Percentiles rank a stretch among this genome's conserved stretches.
Evolutionary conservation across 2,888 invertebrate genomes (phyloP).

Genomic region (Lucinisca nassula): DNA sequence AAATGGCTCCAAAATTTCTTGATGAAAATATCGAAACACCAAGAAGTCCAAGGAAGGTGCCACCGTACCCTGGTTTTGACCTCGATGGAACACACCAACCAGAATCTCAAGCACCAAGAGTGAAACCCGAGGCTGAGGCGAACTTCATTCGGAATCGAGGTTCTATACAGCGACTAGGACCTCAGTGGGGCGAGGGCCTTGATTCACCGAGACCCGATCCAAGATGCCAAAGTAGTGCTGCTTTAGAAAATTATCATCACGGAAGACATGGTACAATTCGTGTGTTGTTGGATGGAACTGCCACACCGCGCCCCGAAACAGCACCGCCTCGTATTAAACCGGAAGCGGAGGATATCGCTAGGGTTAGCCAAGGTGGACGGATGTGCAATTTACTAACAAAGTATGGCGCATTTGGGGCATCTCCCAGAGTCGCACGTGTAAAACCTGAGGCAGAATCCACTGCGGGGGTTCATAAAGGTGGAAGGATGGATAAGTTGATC

Average conservation of each 20-base stretch:
- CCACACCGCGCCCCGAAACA: slow-evolving; percentile 76
- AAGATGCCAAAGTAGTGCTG: slow-evolving; percentile 75
- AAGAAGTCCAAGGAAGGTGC: slow-evolving; percentile 42
- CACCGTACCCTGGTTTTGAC: slow-evolving; percentile 74
- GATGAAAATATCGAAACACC: slow-evolving; percentile 22
- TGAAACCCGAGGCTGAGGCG: slow-evolving; percentile 74
- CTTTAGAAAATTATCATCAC: slow-evolving; percentile 72
- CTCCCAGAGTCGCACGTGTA: slow-evolving; percentile 76
- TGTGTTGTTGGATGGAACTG: slow-evolving; percentile 72
- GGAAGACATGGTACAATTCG: slow-evolving; percentile 76
- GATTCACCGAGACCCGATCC: slow-evolving; percentile 70
- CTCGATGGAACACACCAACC: slow-evolving; percentile 63
- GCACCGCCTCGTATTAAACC: slow-evolving; percentile 79
- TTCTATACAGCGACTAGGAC: slow-evolving; percentile 72
- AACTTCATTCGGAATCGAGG: slow-evolving; percentile 72
- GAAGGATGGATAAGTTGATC: slow-evolving; percentile 73
- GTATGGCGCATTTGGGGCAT: slow-evolving; percentile 71
- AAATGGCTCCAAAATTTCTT: slow-evolving; percentile 51
- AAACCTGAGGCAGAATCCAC: slow-evolving; percentile 80
- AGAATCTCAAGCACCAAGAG: slow-evolving; percentile 68
- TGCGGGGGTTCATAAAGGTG: slow-evolving; percentile 76
- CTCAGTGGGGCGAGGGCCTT: slow-evolving; percentile 49
- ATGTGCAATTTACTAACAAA: slow-evolving; percentile 79
- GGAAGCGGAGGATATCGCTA: slow-evolving; percentile 76
- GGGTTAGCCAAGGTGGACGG: slow-evolving; percentile 73